Evolutionary conservation across 2,888 invertebrate species (phyloP), one percentile per base, ranked within the genome.

Genomic region (Drosophila bunnanda): DNA sequence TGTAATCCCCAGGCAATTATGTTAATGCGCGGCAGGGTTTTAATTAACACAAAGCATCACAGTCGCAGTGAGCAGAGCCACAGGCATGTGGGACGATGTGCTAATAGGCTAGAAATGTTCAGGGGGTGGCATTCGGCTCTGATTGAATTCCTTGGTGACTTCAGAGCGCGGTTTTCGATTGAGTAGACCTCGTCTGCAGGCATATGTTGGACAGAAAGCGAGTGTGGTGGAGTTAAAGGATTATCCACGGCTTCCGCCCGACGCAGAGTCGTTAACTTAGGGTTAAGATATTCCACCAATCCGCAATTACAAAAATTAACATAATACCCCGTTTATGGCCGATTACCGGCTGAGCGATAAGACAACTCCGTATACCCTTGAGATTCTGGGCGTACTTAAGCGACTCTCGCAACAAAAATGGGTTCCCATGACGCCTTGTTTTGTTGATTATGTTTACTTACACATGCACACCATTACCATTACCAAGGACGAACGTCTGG

Each of bases 1-100:
- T 82, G 81, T 82, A 73, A 75, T 84, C 82, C 82, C 84, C 69
- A 58, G 78, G 80, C 80, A 82, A 82, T 82, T 82, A 84, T 84
- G 78, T 79, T 78, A 46, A 46, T 30, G 30, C 12, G 17, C 6
- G 46, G 46, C 12, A 46, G 28, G 46, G 46, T 28, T 46, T 46
- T 46, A 46, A 28, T 46, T 46, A 46, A 46, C 28, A 46, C 46
- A 46, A 28, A 46, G 12, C 46, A 28, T 46, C 28, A 28, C 12
- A 17, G 46, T 6, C 46, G 46, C 46, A 17, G n/a, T 15, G n/a
- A 12, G 17, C 46, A 3, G 28, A 28, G 17, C 46, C 46, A 17
- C 28, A 46, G 46, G 30, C 46, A 12, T 17, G 12, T 30, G 46
- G 28, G 46, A 46, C 28, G 17, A 30, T 46, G 30, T 46, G 46